Base-by-base conservation (phyloP, 1,140 invertebrate species). In the Caenorhabditis tropicalis region DNA sequence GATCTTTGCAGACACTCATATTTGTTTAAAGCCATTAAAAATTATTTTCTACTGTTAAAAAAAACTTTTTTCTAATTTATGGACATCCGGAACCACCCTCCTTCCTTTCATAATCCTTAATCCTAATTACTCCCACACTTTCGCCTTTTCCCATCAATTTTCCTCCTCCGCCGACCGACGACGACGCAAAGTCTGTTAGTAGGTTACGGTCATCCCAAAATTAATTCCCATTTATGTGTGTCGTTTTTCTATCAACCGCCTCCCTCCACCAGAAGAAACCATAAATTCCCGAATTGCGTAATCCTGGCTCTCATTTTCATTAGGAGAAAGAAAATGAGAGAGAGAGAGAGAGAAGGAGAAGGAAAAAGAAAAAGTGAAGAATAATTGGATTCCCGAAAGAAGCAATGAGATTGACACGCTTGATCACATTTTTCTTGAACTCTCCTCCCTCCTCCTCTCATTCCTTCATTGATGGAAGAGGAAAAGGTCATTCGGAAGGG, bases 381-480 rank as follows among this genome's bases (percentile, higher is more conserved):
- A 74, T 74, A 74, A 74, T 74, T 74, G 65, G 65, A 74, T 74
- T 74, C 0, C 15, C 29, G 58, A n/a, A 31, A 65, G 10, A 19
- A 15, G 29, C 36, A 36, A n/a, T n/a, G 65, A 46, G 65, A 74
- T 74, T 46, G 65, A 74, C 65, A 74, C 65, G 65, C 65, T 74
- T 74, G 65, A 74, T 74, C 65, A 74, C 65, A 43, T 74, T 74
- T 70, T 10, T 70, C 60, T 70, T 19, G 65, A 74, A 74, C 65
- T 74, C 65, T 74, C 65, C 36, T 70, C 21, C 53, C 24, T 36
- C 4, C 16, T 16, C 19, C 60, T 21, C n/a, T n/a, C n/a, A n/a
- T n/a, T n/a, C n/a, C n/a, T n/a, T n/a, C 5, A 43, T 6, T 6
- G 39, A 43, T 12, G 39, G 12, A 43, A 12, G 12, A 43, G 58